These are phyloP conservation scores for Ichneumoninae sp. DNA, from an alignment of 2,888 invertebrate genomes.

Conservation along the genomic window DNA sequence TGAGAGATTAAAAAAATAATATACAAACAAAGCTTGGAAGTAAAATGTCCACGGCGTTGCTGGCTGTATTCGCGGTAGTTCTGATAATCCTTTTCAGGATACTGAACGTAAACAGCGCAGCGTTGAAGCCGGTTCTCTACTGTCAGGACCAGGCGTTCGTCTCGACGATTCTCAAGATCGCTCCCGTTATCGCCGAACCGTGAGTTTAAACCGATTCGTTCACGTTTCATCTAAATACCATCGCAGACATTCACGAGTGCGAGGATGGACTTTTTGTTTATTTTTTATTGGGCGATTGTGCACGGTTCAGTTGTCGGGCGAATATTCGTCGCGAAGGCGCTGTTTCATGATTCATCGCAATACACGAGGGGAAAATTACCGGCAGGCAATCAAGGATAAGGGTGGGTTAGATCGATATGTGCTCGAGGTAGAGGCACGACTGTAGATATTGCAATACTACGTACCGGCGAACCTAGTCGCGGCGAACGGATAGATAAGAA, in stretches of 20 bases:
- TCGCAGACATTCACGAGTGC: background rate
- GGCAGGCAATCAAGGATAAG: slow-evolving; percentile 33
- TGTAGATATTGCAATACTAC: background rate
- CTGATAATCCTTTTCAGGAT: slow-evolving; percentile 93
- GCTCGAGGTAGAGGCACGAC: slow-evolving; percentile 4
- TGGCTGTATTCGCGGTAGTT: slow-evolving; percentile 93
- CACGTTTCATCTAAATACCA: background rate
- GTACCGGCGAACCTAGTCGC: background rate
- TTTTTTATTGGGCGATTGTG: background rate
- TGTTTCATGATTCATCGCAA: slow-evolving; percentile 2
- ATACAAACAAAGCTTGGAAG: background rate
- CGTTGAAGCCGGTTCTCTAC: slow-evolving; percentile 91
- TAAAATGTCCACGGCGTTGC: slow-evolving; percentile 91
- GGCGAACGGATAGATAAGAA: background rate
- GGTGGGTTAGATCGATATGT: slow-evolving; percentile 57
- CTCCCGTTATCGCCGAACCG: slow-evolving; percentile 92
- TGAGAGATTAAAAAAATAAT: background rate
- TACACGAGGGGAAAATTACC: slow-evolving; percentile 28
- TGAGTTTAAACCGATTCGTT: slow-evolving; percentile 86
- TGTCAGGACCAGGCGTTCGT: slow-evolving; percentile 92
- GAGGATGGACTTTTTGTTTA: background rate
- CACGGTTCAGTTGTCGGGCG: background rate
- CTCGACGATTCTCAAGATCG: slow-evolving; percentile 91
- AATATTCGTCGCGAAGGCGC: background rate
- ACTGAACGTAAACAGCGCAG: slow-evolving; percentile 93